Evolutionary conservation across 2,797 vertebrate genomes (phyloP), one percentile per base, ranked within the genome.

Genomic region (Nyctibius grandis): DNA sequence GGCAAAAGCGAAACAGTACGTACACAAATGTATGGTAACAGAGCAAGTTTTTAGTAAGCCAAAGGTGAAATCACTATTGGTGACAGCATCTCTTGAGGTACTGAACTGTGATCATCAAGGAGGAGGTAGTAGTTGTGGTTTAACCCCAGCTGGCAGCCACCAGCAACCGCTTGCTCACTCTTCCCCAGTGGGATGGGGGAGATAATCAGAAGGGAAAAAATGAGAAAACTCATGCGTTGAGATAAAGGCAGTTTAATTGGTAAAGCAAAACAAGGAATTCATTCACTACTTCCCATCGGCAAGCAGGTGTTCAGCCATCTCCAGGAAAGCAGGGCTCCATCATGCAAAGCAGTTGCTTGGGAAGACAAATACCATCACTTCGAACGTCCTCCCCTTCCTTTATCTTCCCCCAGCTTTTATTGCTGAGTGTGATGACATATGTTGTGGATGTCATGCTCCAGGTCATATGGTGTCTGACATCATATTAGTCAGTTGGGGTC

Each of bases 1-100:
- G 95, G 83, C 94, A 96, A 54, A 97, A 94, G 44, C 45, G 59
- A 85, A 94, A 96, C 2, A 94, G 98, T 98, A 97, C 0, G 97
- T 96, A 50, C 51, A 59, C 10, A 64, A 68, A 40, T 8, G 1
- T 9, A 0, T 22, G 67, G 44, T 73, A 90, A 76, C 22, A 36
- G 61, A 65, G 15, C 25, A 60, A 21, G 23, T 23, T 77, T 59
- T 60, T 53, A 2, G 42, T 12, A 44, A 56, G 33, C 11, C n/a
- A 16, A 12, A 40, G n/a, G 47, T 67, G 60, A 85, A 89, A 85
- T 47, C 8, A 2, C 25, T 67, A 0, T 5, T 7, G 11, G 40
- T 36, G 47, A 21, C 50, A 78, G 53, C 28, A 53, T 34, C 56
- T 78, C 21, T 11, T 57, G 34, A 53, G 40, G 11, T 70, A 9